Evolutionary conservation across 2,888 invertebrate species (phyloP).

Genomic region (Himalopsyche anomala): DNA sequence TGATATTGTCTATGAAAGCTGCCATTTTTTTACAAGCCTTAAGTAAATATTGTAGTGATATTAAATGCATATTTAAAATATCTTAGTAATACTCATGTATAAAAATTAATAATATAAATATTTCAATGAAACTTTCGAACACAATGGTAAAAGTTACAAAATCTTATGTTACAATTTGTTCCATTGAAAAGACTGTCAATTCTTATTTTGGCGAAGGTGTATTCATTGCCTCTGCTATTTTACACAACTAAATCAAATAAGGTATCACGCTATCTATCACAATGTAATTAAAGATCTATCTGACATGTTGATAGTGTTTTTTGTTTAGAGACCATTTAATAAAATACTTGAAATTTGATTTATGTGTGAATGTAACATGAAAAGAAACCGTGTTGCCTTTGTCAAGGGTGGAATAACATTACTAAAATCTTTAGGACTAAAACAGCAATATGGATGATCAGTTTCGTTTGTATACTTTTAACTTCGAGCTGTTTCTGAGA

Average conservation of each 20-base stretch:
- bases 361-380: too few relatives aligned
- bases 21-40: conserved; percentile 51
- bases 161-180: conserved; percentile 7
- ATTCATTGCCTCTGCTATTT: background rate
- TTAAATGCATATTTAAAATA: conserved; percentile 50
- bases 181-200: conserved; percentile 13
- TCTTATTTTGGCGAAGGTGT: background rate
- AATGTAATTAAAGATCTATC: too few relatives aligned
- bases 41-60: conserved; percentile 45
- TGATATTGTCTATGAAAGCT: conserved; percentile 51
- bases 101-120: conserved; percentile 32
- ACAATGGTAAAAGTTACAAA: conserved; percentile 35
- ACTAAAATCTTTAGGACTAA: too few relatives aligned
- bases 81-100: conserved; percentile 39
- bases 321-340: too few relatives aligned
- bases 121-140: conserved; percentile 40
- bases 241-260: background rate
- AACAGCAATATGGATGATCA: too few relatives aligned
- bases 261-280: too few relatives aligned
- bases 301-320: too few relatives aligned
- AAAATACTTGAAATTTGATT: too few relatives aligned
- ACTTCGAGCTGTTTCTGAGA: too few relatives aligned
- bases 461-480: too few relatives aligned
- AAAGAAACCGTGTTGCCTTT: too few relatives aligned
- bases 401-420: too few relatives aligned